Evolutionary conservation across 2,888 invertebrate genomes (phyloP).

Genomic region (Temnothorax unifasciatus): DNA sequence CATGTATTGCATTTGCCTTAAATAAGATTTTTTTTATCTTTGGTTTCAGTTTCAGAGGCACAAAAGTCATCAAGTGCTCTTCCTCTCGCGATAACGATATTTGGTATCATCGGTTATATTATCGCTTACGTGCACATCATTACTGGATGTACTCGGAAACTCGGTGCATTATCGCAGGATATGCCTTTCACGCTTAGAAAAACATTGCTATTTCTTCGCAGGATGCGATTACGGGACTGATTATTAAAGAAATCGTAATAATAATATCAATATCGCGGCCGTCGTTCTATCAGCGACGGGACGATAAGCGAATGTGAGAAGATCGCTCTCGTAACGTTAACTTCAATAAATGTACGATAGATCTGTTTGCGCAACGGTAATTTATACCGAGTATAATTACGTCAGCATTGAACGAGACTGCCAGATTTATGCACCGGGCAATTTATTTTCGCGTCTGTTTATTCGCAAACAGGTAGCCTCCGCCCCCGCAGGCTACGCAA

Average conservation of each 20-base stretch:
- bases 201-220: slow-evolving; percentile 1
- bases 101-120: slow-evolving; percentile 4
- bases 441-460: slow-evolving; percentile 20
- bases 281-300: not conserved
- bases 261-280: not conserved
- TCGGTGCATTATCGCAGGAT: not conserved
- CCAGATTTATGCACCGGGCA: not conserved
- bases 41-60: not conserved
- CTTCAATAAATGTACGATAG: not conserved
- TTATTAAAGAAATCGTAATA: slow-evolving; percentile 23
- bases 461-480: slow-evolving; percentile 7
- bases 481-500: not conserved
- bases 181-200: not conserved
- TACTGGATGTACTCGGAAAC: slow-evolving; percentile 3
- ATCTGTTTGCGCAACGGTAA: slow-evolving; percentile 6
- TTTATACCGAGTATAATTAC: not conserved
- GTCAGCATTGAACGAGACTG: not conserved
- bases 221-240: not conserved
- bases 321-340: not conserved
- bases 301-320: not conserved
- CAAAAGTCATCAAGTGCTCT: slow-evolving; percentile 21
- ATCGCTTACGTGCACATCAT: slow-evolving; percentile 9
- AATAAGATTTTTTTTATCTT: slow-evolving; percentile 22
- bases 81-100: slow-evolving; percentile 12
- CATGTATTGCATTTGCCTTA: not conserved